These are phyloP conservation scores for Zaprionus tsacasi DNA, from an alignment of 1,140 invertebrate genomes.

Conservation along the genomic window DNA sequence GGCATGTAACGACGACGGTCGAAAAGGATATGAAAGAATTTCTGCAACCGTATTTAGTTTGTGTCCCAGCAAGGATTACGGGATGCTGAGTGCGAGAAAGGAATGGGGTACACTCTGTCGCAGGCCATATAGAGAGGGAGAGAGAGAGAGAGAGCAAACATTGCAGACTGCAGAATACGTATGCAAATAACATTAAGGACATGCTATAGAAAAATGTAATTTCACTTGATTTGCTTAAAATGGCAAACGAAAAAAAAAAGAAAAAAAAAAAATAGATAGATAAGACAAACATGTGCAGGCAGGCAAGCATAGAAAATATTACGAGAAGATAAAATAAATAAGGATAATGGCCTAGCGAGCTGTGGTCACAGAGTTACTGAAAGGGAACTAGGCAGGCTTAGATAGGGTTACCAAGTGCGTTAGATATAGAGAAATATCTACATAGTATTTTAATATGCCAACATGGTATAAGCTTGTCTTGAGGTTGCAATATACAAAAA, in stretches of 20 bases:
- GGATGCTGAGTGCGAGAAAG: not conserved
- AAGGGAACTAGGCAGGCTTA: not conserved
- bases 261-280: constrained; percentile 1
- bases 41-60: constrained; percentile 74
- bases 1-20: constrained; percentile 77
- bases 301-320: constrained; percentile 50
- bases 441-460: no score
- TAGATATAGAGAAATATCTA: no score
- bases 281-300: constrained; percentile 23
- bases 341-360: constrained; percentile 49
- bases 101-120: no score
- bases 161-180: constrained; percentile 80
- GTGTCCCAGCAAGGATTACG: constrained; percentile 22
- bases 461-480: no score
- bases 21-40: constrained; percentile 81
- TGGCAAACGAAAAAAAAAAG: constrained; percentile 58
- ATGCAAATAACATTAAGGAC: constrained; percentile 80
- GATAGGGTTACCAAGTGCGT: no score
- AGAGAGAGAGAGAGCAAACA: constrained; percentile 53
- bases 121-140: not conserved
- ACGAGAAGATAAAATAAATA: constrained; percentile 70
- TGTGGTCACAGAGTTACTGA: constrained; percentile 37
- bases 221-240: constrained; percentile 82
- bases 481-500: no score
- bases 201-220: constrained; percentile 79